Evolutionary conservation across 2,113 vertebrate species (phyloP), one percentile per base, ranked within the genome.

Genomic region (Anarrhichthys ocellatus): DNA sequence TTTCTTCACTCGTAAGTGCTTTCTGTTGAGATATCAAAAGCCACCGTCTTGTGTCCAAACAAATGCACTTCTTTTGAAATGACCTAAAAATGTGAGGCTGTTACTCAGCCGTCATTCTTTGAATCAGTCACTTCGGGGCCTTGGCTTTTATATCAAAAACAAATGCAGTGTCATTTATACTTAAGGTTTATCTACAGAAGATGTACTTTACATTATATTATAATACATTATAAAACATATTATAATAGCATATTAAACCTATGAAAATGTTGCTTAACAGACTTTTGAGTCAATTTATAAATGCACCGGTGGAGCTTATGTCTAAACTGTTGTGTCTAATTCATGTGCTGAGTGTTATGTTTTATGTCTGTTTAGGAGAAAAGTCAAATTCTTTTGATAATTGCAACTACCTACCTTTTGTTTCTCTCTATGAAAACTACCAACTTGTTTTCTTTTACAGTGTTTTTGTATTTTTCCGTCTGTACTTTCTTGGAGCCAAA

Each of bases 91-190:
- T 27, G 24, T 5, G 56, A 20, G 11, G 58, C 58, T 32, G 58
- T 32, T 34, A 3, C 58, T 17, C 15, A 36, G 6, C 32, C 15
- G n/a, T 40, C 24, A 10, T 18, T 50, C 5, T 48, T 78, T 52
- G 42, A 83, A 67, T 71, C 11, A n/a, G 20, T 34, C n/a, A 18
- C 32, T 64, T 38, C 81, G 64, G 34, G 93, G 91, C 93, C 74
- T 90, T 94, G 95, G 94, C 94, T 94, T 95, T 95, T 92, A 89
- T 95, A 94, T 95, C 94, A 85, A 66, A 83, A 85, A 86, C 81
- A 91, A 91, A 88, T 73, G 46, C 77, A 85, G 77, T 85, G 58
- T 56, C 87, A 84, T 92, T 80, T 87, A 81, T 85, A 89, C 73
- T 87, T 87, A 48, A 76, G 34, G 78, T 82, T 92, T 93, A 94